These are phyloP conservation scores for Montipora efflorescens DNA, from an alignment of 64 coral and sea anemone genomes.

Conservation along the genomic window DNA sequence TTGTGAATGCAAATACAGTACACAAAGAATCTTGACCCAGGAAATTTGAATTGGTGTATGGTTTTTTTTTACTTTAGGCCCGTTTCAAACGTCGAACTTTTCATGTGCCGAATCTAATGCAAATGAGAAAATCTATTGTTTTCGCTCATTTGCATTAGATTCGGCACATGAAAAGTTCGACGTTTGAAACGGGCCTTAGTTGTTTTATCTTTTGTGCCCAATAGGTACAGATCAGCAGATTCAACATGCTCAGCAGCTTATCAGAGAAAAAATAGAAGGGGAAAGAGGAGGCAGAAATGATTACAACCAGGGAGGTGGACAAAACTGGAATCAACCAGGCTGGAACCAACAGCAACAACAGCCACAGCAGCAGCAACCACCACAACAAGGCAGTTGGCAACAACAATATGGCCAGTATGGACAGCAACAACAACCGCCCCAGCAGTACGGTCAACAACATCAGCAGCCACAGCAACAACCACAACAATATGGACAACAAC, in stretches of 20 bases:
- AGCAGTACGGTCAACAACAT: slow-evolving; percentile 78
- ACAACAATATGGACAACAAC: slow-evolving; percentile 82
- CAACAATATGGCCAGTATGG: slow-evolving; percentile 73
- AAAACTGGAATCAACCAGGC: slow-evolving; percentile 62
- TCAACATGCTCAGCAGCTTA: slow-evolving; percentile 82
- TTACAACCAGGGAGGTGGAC: slow-evolving; percentile 50
- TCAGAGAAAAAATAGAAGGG: slow-evolving; percentile 78
- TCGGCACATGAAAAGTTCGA: no score
- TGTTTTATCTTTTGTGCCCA: not conserved
- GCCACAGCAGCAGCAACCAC: slow-evolving; percentile 51
- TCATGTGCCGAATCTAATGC: no score
- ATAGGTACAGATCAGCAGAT: slow-evolving; percentile 85
- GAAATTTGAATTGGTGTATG: not conserved
- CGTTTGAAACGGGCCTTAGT: not conserved
- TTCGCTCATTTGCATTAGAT: no score
- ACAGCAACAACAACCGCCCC: slow-evolving; percentile 83
- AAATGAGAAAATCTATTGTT: no score
- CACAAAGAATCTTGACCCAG: no score
- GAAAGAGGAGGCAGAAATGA: slow-evolving; percentile 48
- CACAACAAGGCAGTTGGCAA: slow-evolving; percentile 37
- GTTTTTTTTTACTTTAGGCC: not conserved
- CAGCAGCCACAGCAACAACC: slow-evolving; percentile 75
- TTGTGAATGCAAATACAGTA: no score
- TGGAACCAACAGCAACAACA: slow-evolving; percentile 69
- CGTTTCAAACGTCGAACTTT: no score